Evolutionary conservation across 2,113 vertebrate genomes (phyloP).

Genomic region (Phaethon lepturus): DNA sequence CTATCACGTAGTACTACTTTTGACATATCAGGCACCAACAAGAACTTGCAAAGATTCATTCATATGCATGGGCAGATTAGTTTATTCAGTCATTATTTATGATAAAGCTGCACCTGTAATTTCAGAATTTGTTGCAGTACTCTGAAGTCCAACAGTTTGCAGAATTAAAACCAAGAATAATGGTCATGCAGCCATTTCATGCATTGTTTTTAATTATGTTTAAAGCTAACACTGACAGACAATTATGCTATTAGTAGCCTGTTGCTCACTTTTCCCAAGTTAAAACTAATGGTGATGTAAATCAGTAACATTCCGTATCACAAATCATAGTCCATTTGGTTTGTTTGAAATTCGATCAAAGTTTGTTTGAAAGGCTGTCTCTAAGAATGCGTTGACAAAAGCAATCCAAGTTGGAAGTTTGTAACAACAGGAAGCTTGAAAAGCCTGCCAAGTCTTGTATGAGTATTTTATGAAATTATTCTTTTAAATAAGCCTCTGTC

Average conservation of each 20-base stretch:
- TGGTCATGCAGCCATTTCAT: not conserved
- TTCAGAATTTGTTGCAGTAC: not conserved
- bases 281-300: not conserved
- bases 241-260: not conserved
- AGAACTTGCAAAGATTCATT: not conserved
- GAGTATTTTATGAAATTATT: not conserved
- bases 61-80: not conserved
- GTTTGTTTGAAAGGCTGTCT: not conserved
- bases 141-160: not conserved
- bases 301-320: not conserved
- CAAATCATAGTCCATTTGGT: not conserved
- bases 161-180: not conserved
- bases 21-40: not conserved
- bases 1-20: not conserved
- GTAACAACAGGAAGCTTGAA: not conserved
- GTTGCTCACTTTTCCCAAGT: not conserved
- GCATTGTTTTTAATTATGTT: not conserved
- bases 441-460: not conserved
- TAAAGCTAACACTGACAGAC: not conserved
- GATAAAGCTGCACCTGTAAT: not conserved
- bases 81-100: not conserved
- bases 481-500: not conserved
- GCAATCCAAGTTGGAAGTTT: not conserved
- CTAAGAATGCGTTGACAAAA: not conserved
- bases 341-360: not conserved